Percentiles rank a stretch among this genome's conserved stretches.
Evolutionary conservation across 2,888 invertebrate species (phyloP).

Genomic region (Ditula angustiorana): DNA sequence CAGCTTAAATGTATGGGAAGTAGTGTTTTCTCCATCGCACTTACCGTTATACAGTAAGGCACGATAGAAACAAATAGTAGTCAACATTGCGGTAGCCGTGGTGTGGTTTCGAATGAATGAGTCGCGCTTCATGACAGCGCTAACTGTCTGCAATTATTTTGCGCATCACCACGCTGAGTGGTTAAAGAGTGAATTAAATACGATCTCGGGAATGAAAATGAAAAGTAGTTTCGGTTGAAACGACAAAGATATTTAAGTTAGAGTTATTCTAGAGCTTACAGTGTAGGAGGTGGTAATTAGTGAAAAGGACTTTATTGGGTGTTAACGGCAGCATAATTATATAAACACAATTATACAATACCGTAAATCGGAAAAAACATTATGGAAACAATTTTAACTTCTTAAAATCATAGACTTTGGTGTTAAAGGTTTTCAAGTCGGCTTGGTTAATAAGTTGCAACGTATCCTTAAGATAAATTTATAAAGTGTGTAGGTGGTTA

Average conservation of each 20-base stretch:
- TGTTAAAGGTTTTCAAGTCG: too few relatives aligned
- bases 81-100: conserved; percentile 2
- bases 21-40: conserved; percentile 15
- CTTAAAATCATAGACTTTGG: too few relatives aligned
- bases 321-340: too few relatives aligned
- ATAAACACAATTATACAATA: too few relatives aligned
- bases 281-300: not conserved
- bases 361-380: too few relatives aligned
- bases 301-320: not conserved
- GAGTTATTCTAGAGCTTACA: not conserved
- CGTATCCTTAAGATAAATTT: too few relatives aligned
- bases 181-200: conserved; percentile 34
- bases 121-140: conserved; percentile 26
- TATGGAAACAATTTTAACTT: too few relatives aligned
- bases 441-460: too few relatives aligned
- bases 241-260: not conserved
- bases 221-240: not conserved
- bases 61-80: conserved; percentile 11
- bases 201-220: conserved; percentile 19
- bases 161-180: conserved; percentile 30
- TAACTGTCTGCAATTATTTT: conserved; percentile 36
- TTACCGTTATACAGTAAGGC: not conserved
- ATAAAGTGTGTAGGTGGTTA: too few relatives aligned
- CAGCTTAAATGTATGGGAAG: conserved; percentile 22
- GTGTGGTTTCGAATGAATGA: conserved; percentile 28